phyloP scores from a whole-genome alignment of 2,797 vertebrate genomes.

The Eospalax fontanierii region DNA sequence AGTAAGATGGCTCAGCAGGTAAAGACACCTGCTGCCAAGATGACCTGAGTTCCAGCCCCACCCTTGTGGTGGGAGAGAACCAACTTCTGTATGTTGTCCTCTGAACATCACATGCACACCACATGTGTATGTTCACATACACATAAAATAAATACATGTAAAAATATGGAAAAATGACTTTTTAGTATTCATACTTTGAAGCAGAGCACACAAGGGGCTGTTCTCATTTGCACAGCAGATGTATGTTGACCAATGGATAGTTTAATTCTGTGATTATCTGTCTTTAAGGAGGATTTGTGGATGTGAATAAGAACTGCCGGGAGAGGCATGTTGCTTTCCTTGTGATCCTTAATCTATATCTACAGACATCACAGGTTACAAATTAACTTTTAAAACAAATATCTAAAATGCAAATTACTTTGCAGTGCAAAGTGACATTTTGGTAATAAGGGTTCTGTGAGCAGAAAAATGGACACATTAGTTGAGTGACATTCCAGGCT shows the following conservation, averaged over 20 bases:
- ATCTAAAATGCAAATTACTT: conserved; percentile 87
- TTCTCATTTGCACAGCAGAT: conserved; percentile 86
- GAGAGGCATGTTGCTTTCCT: conserved; percentile 86
- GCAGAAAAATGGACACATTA: conserved; percentile 71
- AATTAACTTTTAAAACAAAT: conserved; percentile 88
- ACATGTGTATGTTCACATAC: too few species aligned
- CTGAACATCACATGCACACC: too few species aligned
- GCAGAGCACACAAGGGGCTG: too few species aligned
- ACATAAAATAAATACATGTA: too few species aligned
- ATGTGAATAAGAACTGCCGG: conserved; percentile 82
- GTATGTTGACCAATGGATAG: conserved; percentile 85
- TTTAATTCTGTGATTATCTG: conserved; percentile 90
- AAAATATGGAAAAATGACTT: conserved; percentile 88
- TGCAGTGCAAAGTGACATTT: conserved; percentile 80
- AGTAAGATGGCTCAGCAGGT: too few species aligned
- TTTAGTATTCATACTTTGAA: conserved; percentile 88
- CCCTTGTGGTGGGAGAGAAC: too few species aligned
- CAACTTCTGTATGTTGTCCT: too few species aligned
- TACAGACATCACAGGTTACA: conserved; percentile 83
- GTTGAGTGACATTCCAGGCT: conserved; percentile 39
- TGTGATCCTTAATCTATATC: conserved; percentile 87
- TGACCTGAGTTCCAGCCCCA: too few species aligned
- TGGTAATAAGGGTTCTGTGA: conserved; percentile 75
- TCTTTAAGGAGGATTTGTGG: conserved; percentile 86
- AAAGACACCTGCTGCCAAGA: too few species aligned